Percentiles rank a stretch among this genome's conserved stretches.
Evolutionary conservation across 2,888 invertebrate species (phyloP).

Genomic region (Archaeoteleia sp.): DNA sequence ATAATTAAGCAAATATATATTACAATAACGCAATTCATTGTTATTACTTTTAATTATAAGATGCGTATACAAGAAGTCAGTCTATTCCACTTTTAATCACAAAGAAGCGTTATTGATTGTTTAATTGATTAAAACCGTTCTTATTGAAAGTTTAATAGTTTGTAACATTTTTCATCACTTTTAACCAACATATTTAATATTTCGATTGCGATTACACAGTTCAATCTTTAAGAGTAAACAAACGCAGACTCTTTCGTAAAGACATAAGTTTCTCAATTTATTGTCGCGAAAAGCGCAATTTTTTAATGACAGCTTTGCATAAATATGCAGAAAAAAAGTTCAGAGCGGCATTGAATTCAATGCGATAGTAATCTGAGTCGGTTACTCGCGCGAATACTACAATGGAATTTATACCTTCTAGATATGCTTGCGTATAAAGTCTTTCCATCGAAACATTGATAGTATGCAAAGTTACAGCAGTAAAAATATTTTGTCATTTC

Average conservation of each 20-base stretch:
- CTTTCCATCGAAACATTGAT: constrained; percentile 28
- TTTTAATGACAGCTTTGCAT: constrained; percentile 37
- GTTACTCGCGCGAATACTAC: constrained; percentile 55
- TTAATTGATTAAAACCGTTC: no score
- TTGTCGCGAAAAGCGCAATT: constrained; percentile 17
- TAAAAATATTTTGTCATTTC: constrained; percentile 36
- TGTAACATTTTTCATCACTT: no score
- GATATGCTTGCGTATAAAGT: constrained; percentile 48
- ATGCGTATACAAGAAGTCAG: no score
- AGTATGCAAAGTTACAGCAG: constrained; percentile 19
- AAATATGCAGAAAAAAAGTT: constrained; percentile 40
- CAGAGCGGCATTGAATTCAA: constrained; percentile 54
- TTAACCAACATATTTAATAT: not conserved
- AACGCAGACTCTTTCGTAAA: constrained; percentile 7
- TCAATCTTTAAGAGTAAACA: not conserved
- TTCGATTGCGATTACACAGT: constrained; percentile 1
- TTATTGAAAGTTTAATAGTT: no score
- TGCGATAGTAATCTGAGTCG: constrained; percentile 53
- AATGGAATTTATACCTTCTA: constrained; percentile 59
- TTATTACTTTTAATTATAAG: no score
- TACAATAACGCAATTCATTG: no score
- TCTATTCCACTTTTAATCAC: no score
- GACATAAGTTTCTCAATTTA: constrained; percentile 29
- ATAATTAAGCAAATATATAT: no score
- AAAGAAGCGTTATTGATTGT: no score